Conservation (phyloP, 2,888 invertebrate genomes). For the Esperia sulphurella region DNA sequence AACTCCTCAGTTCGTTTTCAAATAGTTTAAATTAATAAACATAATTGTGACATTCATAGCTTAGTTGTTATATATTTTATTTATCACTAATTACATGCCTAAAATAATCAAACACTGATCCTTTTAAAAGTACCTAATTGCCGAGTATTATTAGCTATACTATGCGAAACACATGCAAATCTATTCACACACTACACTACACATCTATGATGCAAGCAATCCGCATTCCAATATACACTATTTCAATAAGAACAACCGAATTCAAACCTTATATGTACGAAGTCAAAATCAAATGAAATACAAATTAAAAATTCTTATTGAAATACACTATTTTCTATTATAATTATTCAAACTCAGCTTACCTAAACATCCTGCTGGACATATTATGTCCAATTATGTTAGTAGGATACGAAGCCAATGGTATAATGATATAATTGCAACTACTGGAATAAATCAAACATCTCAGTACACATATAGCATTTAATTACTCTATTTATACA, state of each 20-base stretch:
- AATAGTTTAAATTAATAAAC: no score
- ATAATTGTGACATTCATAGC: no score
- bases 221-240: conserved; percentile 17
- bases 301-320: conserved; percentile 35
- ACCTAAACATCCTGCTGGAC: conserved; percentile 58
- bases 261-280: background rate
- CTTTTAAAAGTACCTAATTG: background rate
- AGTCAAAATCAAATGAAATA: conserved; percentile 3
- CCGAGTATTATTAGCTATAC: conserved; percentile 9
- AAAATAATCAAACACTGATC: background rate
- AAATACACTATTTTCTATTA: conserved; percentile 34
- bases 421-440: conserved; percentile 25
- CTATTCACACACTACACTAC: conserved; percentile 16
- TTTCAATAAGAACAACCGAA: conserved; percentile 33
- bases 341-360: conserved; percentile 55
- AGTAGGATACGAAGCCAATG: conserved; percentile 45
- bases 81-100: background rate
- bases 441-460: conserved; percentile 73
- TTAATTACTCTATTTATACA: conserved; percentile 79
- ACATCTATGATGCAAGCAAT: conserved; percentile 24
- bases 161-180: conserved; percentile 34
- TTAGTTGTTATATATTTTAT: no score
- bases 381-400: conserved; percentile 44
- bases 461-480: conserved; percentile 76
- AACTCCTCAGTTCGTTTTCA: no score